phyloP scores from a whole-genome alignment of 2,888 invertebrate species.

The Protodeltote pygarga region DNA sequence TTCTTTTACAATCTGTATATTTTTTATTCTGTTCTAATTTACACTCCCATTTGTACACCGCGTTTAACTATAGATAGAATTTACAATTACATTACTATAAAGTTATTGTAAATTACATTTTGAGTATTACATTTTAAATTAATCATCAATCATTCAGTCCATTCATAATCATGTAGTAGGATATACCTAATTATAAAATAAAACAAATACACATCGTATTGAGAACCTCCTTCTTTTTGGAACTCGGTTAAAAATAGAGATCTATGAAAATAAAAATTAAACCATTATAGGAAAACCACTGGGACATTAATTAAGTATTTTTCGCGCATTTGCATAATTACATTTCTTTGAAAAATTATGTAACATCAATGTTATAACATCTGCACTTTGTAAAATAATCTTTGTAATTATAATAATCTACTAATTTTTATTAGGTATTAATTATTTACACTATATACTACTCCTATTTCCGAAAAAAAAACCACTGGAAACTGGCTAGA shows the following conservation, averaged over 20 bases:
- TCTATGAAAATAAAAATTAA: no score
- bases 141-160: slow-evolving; percentile 35
- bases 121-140: slow-evolving; percentile 47
- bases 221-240: no score
- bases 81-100: slow-evolving; percentile 48
- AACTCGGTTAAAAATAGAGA: no score
- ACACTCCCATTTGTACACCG: slow-evolving; percentile 60
- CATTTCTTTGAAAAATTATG: no score
- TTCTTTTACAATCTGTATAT: slow-evolving; percentile 50
- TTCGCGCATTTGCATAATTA: slow-evolving; percentile 20
- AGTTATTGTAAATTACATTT: slow-evolving; percentile 45
- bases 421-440: slow-evolving; percentile 34
- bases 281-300: no score
- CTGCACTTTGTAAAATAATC: no score
- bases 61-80: slow-evolving; percentile 48
- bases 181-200: no score
- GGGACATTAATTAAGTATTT: no score
- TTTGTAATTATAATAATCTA: no score
- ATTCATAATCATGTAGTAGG: slow-evolving; percentile 22
- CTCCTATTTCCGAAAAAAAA: slow-evolving; percentile 22
- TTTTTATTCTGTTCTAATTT: slow-evolving; percentile 54
- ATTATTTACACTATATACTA: slow-evolving; percentile 46
- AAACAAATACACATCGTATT: no score
- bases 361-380: no score
- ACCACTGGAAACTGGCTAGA: no score